Evolutionary conservation across 2,888 invertebrate genomes (phyloP).

Genomic region (Agriopis aurantiaria): DNA sequence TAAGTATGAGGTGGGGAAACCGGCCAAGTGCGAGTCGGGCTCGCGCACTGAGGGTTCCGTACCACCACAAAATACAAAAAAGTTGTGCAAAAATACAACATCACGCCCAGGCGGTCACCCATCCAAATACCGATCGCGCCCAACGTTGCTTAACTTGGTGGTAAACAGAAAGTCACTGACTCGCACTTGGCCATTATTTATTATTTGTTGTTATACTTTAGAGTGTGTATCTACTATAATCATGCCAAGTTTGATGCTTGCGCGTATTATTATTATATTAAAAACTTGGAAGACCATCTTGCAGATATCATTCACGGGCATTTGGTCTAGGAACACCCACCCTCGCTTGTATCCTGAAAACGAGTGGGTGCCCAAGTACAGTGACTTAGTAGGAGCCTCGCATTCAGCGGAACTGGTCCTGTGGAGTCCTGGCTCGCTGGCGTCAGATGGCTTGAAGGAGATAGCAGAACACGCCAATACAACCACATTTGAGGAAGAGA

Average conservation of each 20-base stretch:
- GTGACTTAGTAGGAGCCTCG: constrained; percentile 76
- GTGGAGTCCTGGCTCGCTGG: constrained; percentile 74
- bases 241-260: too few relatives aligned
- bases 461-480: constrained; percentile 76
- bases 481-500: constrained; percentile 71
- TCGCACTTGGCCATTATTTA: too few relatives aligned
- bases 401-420: constrained; percentile 68
- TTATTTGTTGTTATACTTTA: too few relatives aligned
- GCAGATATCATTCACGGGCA: constrained; percentile 73
- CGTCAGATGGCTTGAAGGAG: constrained; percentile 68
- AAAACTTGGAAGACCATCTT: constrained; percentile 4
- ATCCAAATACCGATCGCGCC: too few relatives aligned
- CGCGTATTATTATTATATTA: neutral
- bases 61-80: neutral
- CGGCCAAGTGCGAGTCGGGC: too few relatives aligned
- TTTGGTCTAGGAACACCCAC: constrained; percentile 80
- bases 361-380: constrained; percentile 75
- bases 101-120: too few relatives aligned
- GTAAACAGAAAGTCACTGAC: too few relatives aligned
- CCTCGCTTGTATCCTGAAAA: constrained; percentile 74
- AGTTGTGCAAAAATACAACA: too few relatives aligned
- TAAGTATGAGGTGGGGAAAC: constrained; percentile 72
- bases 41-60: too few relatives aligned
- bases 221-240: too few relatives aligned
- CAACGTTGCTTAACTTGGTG: too few relatives aligned